These are phyloP conservation scores for Xiphorhynchus elegans DNA, from an alignment of 2,113 vertebrate species.

Conservation along the genomic window DNA sequence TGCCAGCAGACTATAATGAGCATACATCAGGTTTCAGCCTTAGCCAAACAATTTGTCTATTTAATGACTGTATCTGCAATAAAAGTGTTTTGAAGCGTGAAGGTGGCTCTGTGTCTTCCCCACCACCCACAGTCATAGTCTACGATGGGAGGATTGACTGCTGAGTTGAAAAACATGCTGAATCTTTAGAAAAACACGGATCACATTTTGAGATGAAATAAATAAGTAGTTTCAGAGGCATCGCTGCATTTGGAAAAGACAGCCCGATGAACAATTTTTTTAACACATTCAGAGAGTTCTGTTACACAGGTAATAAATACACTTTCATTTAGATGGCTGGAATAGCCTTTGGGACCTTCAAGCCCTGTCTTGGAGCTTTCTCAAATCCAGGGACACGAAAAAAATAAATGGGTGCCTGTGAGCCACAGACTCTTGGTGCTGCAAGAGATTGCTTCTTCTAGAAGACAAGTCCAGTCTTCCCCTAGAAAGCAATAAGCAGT, in stretches of 20 bases:
- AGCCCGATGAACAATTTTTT: neutral
- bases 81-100: conserved; percentile 4
- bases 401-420: rapidly evolving
- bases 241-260: neutral
- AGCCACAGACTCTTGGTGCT: neutral
- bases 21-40: neutral
- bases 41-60: neutral
- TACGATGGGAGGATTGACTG: neutral
- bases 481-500: neutral
- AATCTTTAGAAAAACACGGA: neutral
- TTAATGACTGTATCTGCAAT: neutral
- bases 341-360: neutral
- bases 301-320: neutral
- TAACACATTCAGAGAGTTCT: neutral
- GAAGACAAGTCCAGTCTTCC: neutral
- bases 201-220: neutral
- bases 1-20: neutral
- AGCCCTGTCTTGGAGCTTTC: neutral
- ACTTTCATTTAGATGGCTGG: neutral
- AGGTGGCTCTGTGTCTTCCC: conserved; percentile 29
- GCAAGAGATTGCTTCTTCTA: neutral
- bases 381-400: neutral
- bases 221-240: neutral
- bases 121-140: neutral
- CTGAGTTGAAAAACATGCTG: conserved; percentile 15